Conservation (phyloP, 2,113 vertebrate species). For the Ivindomyrus marchei region DNA sequence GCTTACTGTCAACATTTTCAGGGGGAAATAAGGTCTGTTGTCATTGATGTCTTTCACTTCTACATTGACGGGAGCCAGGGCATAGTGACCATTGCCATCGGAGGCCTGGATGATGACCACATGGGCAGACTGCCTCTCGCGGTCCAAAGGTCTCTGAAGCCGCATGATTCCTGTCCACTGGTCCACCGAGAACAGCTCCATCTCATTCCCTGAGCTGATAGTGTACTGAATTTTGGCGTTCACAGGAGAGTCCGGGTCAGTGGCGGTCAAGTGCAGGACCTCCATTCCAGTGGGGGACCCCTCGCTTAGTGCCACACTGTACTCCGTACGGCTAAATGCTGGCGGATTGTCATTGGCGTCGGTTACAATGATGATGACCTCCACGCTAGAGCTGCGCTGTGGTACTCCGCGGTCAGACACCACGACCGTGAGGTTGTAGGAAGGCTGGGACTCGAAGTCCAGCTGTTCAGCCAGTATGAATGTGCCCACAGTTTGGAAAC, state of each 20-base stretch:
- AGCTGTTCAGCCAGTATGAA: slow-evolving; percentile 78
- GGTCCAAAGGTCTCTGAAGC: slow-evolving; percentile 70
- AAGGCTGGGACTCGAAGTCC: slow-evolving; percentile 76
- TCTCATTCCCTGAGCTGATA: slow-evolving; percentile 84
- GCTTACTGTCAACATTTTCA: slow-evolving; percentile 75
- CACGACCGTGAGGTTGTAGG: slow-evolving; percentile 83
- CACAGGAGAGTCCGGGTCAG: slow-evolving; percentile 76
- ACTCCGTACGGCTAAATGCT: slow-evolving; percentile 70
- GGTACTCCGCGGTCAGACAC: slow-evolving; percentile 83
- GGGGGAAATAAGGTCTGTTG: slow-evolving; percentile 81
- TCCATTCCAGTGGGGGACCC: slow-evolving; percentile 69
- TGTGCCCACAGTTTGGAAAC: slow-evolving; percentile 70
- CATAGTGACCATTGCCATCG: slow-evolving; percentile 69
- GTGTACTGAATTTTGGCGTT: slow-evolving; percentile 72
- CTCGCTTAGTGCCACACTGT: slow-evolving; percentile 72
- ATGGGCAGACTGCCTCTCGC: slow-evolving; percentile 71
- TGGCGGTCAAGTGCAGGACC: slow-evolving; percentile 76
- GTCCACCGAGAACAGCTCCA: slow-evolving; percentile 74
- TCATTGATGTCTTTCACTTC: slow-evolving; percentile 93
- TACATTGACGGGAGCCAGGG: slow-evolving; percentile 73
- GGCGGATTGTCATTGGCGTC: slow-evolving; percentile 90
- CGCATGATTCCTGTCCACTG: slow-evolving; percentile 72
- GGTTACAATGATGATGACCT: slow-evolving; percentile 67
- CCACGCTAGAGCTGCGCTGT: slow-evolving; percentile 72
- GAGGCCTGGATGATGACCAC: slow-evolving; percentile 75